phyloP scores from a whole-genome alignment of 2,888 invertebrate genomes.

The Muschampia plurimacula region DNA sequence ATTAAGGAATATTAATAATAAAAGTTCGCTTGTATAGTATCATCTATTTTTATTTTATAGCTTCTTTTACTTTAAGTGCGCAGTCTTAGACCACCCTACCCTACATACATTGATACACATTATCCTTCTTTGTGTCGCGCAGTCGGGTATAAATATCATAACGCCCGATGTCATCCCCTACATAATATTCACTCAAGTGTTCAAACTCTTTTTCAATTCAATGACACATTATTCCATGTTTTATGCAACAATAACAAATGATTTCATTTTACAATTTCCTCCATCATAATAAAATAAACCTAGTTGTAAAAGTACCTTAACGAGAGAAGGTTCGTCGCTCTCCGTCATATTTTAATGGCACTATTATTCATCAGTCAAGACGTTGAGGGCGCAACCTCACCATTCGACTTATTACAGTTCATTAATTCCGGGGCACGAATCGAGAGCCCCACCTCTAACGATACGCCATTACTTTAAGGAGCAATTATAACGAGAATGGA shows the following conservation, averaged over 20 bases:
- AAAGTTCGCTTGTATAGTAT: too few species aligned
- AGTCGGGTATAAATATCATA: too few species aligned
- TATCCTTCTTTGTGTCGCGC: too few species aligned
- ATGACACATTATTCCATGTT: not conserved
- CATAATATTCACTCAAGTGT: too few species aligned
- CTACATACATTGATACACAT: too few species aligned
- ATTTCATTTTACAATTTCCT: constrained; percentile 13
- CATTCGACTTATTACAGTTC: constrained; percentile 65
- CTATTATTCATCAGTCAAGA: constrained; percentile 57
- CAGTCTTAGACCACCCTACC: too few species aligned
- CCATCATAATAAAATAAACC: constrained; percentile 25
- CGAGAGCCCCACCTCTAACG: constrained; percentile 61
- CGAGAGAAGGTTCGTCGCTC: constrained; percentile 32
- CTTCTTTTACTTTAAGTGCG: too few species aligned
- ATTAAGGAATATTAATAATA: too few species aligned
- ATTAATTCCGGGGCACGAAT: constrained; percentile 67
- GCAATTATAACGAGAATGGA: constrained; percentile 53
- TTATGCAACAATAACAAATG: not conserved
- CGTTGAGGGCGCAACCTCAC: constrained; percentile 51
- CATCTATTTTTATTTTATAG: too few species aligned
- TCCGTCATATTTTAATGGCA: constrained; percentile 48
- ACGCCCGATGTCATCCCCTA: too few species aligned
- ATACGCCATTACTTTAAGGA: constrained; percentile 63
- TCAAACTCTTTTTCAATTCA: not conserved
- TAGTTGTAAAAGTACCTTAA: constrained; percentile 41